Evolutionary conservation across 2,113 vertebrate species (phyloP), one percentile per base, ranked within the genome.

Genomic region (Neofelis nebulosa): DNA sequence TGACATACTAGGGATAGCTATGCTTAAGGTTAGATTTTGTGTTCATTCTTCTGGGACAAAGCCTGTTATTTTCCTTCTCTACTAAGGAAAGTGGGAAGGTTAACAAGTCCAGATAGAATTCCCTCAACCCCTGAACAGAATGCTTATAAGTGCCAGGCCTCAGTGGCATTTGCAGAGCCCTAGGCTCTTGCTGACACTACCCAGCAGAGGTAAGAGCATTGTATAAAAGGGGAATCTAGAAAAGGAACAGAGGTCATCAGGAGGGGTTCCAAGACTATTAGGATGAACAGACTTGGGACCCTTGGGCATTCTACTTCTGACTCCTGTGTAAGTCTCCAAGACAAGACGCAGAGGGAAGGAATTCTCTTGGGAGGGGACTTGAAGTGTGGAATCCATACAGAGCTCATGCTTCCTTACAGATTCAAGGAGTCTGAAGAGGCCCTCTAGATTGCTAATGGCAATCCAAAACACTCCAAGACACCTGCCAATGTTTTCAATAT

Each of bases 71-170:
- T 84, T 19, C 29, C 16, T 88, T 91, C 31, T 87, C 36, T 61
- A 55, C 13, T 52, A 63, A 94, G 55, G 25, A 5, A 57, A 78
- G 8, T 52, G 55, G 61, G 61, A 25, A 89, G 33, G 23, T 61
- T 68, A 4, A 65, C 45, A n/a, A 84, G 55, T 79, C 31, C 79
- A 84, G 50, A 55, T 41, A 78, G 36, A 80, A 89, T 93, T 96
- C 82, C 66, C 91, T 52, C 1, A 2, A 86, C 8, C 79, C 55
- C 23, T 88, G 79, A 89, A 52, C 23, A 96, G 96, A 97, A 86
- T 66, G 55, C 73, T 97, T 81, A 69, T 96, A 97, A 90, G 55
- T 63, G 4, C 15, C 23, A 84, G 36, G 41, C 71, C 78, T 97
- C 85, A 82, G 66, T 92, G 41, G 63, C n/a, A 91, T 84, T 90